These are phyloP conservation scores for Cantharis lateralis DNA, from an alignment of 2,888 invertebrate species.

Conservation along the genomic window DNA sequence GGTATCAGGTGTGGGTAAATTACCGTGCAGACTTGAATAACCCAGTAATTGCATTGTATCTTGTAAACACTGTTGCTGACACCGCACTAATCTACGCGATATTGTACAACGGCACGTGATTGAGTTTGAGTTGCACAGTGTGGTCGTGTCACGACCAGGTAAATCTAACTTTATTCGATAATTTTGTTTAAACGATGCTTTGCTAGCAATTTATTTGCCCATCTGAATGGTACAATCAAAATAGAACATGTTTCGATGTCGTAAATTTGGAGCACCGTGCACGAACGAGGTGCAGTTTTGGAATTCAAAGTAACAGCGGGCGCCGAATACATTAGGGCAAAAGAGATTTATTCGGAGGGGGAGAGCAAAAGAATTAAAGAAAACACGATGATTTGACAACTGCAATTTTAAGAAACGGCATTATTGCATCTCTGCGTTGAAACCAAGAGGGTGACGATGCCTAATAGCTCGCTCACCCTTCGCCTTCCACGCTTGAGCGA, in stretches of 20 bases:
- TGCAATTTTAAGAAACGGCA: not conserved
- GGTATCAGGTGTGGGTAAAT: conserved; percentile 33
- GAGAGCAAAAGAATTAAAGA: not conserved
- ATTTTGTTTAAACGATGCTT: not conserved
- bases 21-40: conserved; percentile 40
- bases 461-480: not conserved
- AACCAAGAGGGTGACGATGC: not conserved
- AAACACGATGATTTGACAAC: not conserved
- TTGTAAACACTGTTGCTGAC: conserved; percentile 46
- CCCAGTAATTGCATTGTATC: conserved; percentile 44
- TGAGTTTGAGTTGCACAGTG: conserved; percentile 21
- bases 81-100: conserved; percentile 34
- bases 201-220: not conserved
- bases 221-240: not conserved
- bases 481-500: not conserved
- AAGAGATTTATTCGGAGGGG: not conserved
- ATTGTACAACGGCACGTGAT: conserved; percentile 33
- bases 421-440: not conserved
- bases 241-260: not conserved
- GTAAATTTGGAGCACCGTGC: not conserved
- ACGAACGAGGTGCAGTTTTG: not conserved
- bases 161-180: not conserved
- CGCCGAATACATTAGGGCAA: not conserved
- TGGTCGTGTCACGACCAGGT: not conserved
- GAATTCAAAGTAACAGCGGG: not conserved